Percentiles rank a stretch among this genome's conserved stretches.
These are phyloP conservation scores for Avahi laniger DNA, from an alignment of 2,797 vertebrate genomes.

Conservation along the genomic window DNA sequence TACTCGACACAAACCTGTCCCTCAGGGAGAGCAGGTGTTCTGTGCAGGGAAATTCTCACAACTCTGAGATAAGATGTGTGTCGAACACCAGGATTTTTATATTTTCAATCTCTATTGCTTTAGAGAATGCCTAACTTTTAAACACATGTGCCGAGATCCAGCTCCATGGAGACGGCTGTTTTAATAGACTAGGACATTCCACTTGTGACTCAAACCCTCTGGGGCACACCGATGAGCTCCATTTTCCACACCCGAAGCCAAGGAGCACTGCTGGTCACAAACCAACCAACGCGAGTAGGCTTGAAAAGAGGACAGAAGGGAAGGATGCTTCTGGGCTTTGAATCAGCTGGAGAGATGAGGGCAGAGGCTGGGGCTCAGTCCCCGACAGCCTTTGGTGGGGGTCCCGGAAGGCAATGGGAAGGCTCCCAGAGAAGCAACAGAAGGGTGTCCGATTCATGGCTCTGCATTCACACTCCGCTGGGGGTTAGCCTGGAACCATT, in stretches of 20 bases:
- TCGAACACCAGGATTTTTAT: neutral
- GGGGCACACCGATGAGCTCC: neutral
- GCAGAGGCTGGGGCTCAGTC: neutral
- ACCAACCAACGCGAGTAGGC: neutral
- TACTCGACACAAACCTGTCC: neutral
- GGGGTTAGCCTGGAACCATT: neutral
- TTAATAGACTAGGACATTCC: neutral
- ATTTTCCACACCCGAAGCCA: neutral
- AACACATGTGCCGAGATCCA: neutral
- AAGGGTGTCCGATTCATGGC: neutral
- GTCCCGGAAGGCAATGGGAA: neutral
- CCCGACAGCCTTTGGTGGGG: neutral
- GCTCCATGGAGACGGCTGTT: neutral
- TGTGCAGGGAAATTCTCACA: neutral
- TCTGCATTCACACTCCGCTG: neutral
- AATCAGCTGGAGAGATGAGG: neutral
- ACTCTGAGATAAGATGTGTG: neutral
- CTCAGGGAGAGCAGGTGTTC: neutral
- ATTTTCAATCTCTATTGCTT: neutral
- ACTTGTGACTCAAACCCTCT: constrained; percentile 27
- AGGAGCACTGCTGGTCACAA: neutral
- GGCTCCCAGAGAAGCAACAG: neutral
- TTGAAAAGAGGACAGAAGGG: neutral
- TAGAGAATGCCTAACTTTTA: neutral
- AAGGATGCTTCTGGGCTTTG: neutral